Evolutionary conservation across 2,888 invertebrate species (phyloP), one percentile per base, ranked within the genome.

Genomic region (Xylophagus ater): DNA sequence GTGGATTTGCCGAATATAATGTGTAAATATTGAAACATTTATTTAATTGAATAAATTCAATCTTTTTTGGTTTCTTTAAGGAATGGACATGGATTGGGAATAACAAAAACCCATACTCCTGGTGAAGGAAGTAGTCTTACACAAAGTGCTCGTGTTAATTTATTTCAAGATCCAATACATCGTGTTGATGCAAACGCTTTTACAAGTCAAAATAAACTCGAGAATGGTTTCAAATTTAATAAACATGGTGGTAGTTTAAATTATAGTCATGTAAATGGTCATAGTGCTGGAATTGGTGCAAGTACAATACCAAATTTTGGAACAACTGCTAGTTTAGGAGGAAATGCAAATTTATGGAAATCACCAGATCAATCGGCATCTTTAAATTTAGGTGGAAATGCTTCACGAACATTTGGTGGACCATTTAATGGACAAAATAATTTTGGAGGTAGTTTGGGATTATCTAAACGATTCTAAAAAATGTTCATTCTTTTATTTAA

Each of bases 171-270:
- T 18, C 34, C 49, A 3, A 41, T 44, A 3, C 40, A 51, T 10
- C 21, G 38, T 0, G 1, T 60, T 1, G 53, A 54, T 38, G 51
- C 55, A 2, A 57, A 47, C 14, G 53, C 51, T 1, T 54, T 51
- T 20, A 53, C 56, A 34, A 55, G 49, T 15, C 50, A 49, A 15
- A 53, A 45, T 3, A 34, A 51, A 23, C 10, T 51, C 12, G 38
- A 50, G n/a, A 50, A 49, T 44, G 50, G 48, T 20, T 49, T 50
- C 4, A 48, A 47, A n/a, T 52, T 50, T n/a, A 53, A 57, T 44
- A 50, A 48, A 19, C 47, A 52, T n/a, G 59, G 56, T 0, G 57
- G 50, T 3, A 54, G 53, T 4, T 31, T 57, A 12, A 51, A 51
- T 19, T 45, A 55, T 44, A 48, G 49, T 13, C 45, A 51, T 12